Evolutionary conservation across 1,140 invertebrate species (phyloP).

Genomic region (Lerema accius): DNA sequence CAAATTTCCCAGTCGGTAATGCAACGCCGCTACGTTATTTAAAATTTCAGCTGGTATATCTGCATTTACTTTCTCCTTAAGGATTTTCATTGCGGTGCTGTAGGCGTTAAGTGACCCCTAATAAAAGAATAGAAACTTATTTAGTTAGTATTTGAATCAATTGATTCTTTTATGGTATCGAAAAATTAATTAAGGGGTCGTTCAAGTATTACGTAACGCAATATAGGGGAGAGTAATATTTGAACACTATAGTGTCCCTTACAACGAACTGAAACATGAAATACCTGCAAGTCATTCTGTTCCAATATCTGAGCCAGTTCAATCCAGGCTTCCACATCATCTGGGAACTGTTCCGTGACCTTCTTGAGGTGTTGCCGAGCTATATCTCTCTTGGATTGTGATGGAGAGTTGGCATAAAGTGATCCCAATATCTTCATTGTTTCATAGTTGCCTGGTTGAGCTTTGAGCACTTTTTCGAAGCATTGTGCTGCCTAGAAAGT

Average conservation of each 20-base stretch:
- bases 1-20: slow-evolving; percentile 94
- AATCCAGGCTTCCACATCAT: slow-evolving; percentile 99
- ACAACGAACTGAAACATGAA: too few relatives aligned
- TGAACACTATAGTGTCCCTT: too few relatives aligned
- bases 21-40: slow-evolving; percentile 98
- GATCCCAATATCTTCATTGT: slow-evolving; percentile 99
- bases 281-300: slow-evolving; percentile 93
- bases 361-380: slow-evolving; percentile 95
- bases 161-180: too few relatives aligned
- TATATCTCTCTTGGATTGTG: slow-evolving; percentile 95
- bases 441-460: slow-evolving; percentile 98
- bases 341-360: slow-evolving; percentile 98
- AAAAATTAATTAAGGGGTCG: too few relatives aligned
- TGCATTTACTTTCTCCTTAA: slow-evolving; percentile 96
- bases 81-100: slow-evolving; percentile 95
- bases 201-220: too few relatives aligned
- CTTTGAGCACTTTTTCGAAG: slow-evolving; percentile 99
- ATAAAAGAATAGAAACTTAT: slow-evolving; percentile 2
- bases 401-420: slow-evolving; percentile 95
- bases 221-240: too few relatives aligned
- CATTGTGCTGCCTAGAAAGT: slow-evolving; percentile 94
- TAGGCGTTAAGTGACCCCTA: slow-evolving; percentile 94
- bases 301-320: slow-evolving; percentile 99
- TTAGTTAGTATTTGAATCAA: too few relatives aligned
- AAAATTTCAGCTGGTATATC: slow-evolving; percentile 99